These are phyloP conservation scores for Balaenoptera acutorostrata DNA, from an alignment of 2,113 vertebrate genomes.

Conservation along the genomic window DNA sequence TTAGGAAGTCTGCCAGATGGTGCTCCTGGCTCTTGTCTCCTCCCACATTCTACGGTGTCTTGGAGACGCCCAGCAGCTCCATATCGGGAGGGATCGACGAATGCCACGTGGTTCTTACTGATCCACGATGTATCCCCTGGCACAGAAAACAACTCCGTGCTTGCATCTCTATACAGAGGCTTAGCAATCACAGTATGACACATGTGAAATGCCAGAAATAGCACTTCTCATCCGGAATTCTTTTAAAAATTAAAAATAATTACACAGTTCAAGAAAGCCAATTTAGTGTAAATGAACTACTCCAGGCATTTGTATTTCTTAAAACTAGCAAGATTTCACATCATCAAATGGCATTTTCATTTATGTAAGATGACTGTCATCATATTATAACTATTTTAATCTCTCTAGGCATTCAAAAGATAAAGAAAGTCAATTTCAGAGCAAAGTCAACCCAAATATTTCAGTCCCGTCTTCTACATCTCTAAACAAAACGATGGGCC, in stretches of 20 bases:
- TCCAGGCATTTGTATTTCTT: neutral
- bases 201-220: fast-evolving
- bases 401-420: neutral
- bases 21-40: neutral
- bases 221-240: neutral
- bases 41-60: fast-evolving
- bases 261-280: neutral
- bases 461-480: neutral
- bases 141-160: too few species aligned
- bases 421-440: neutral
- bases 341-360: neutral
- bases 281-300: neutral
- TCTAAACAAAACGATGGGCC: neutral
- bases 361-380: neutral
- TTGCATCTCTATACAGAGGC: neutral
- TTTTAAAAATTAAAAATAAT: neutral
- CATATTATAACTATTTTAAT: neutral
- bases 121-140: fast-evolving
- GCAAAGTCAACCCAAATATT: neutral
- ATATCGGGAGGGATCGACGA: fast-evolving
- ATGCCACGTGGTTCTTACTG: fast-evolving
- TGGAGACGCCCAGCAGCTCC: neutral
- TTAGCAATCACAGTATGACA: neutral
- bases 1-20: fast-evolving
- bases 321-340: neutral